These are phyloP conservation scores for Enoplosus armatus DNA, from an alignment of 2,797 vertebrate species.

Conservation along the genomic window DNA sequence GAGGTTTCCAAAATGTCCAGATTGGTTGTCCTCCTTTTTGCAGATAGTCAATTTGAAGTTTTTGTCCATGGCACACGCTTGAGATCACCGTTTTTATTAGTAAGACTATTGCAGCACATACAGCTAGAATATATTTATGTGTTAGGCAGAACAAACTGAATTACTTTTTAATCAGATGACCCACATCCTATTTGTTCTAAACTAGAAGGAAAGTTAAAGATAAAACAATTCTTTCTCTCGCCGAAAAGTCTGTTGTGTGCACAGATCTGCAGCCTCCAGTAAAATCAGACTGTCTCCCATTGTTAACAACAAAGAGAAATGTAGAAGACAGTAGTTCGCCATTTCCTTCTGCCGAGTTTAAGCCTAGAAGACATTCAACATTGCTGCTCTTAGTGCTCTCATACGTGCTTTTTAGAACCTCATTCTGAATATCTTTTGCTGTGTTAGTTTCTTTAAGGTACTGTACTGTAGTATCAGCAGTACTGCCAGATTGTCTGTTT, in stretches of 20 bases:
- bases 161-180: slow-evolving; percentile 66
- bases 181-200: slow-evolving; percentile 65
- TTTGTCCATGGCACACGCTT: slow-evolving; percentile 1
- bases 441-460: slow-evolving; percentile 12
- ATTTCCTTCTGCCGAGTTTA: slow-evolving; percentile 61
- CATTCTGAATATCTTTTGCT: slow-evolving; percentile 29
- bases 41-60: too few relatives aligned
- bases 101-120: slow-evolving; percentile 9
- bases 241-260: slow-evolving; percentile 62
- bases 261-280: slow-evolving; percentile 68
- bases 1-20: slow-evolving; percentile 56
- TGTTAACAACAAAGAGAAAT: slow-evolving; percentile 73
- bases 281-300: slow-evolving; percentile 71
- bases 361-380: slow-evolving; percentile 53
- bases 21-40: slow-evolving; percentile 51
- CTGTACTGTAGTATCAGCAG: slow-evolving; percentile 17
- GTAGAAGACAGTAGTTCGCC: slow-evolving; percentile 54
- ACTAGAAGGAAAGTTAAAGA: slow-evolving; percentile 57
- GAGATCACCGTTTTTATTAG: slow-evolving; percentile 26
- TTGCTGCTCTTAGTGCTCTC: slow-evolving; percentile 37
- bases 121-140: slow-evolving; percentile 36
- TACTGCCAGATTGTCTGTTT: background rate
- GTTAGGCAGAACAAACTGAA: slow-evolving; percentile 33
- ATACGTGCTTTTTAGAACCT: slow-evolving; percentile 28
- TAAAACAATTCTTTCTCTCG: slow-evolving; percentile 48